These are phyloP conservation scores for Troides helena DNA, from an alignment of 2,888 invertebrate species.

Conservation along the genomic window DNA sequence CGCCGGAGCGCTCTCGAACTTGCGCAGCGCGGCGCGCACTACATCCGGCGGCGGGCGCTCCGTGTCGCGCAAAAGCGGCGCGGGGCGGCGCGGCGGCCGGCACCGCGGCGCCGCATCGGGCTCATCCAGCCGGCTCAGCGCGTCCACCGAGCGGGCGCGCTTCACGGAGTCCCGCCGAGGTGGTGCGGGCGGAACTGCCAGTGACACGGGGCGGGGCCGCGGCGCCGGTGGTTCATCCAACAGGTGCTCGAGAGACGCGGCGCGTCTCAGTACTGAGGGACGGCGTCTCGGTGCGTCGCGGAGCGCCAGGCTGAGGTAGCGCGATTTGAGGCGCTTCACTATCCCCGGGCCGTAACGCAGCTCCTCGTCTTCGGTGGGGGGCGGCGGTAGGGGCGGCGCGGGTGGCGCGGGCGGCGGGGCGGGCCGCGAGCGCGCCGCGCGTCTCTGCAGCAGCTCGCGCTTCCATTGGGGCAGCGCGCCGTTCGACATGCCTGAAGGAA, in stretches of 20 bases:
- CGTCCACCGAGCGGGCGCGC: slow-evolving; percentile 92
- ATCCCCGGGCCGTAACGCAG: slow-evolving; percentile 95
- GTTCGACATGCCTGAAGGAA: slow-evolving; percentile 63
- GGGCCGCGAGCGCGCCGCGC: slow-evolving; percentile 71
- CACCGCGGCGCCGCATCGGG: slow-evolving; percentile 51
- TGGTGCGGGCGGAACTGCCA: slow-evolving; percentile 48
- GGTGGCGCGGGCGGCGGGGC: slow-evolving; percentile 44
- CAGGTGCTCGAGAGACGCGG: slow-evolving; percentile 91
- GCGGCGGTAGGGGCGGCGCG: slow-evolving; percentile 53
- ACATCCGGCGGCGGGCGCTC: slow-evolving; percentile 94
- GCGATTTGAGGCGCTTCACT: slow-evolving; percentile 91
- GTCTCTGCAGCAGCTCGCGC: slow-evolving; percentile 88
- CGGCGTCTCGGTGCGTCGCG: slow-evolving; percentile 86
- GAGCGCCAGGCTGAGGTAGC: slow-evolving; percentile 91
- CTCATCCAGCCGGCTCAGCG: slow-evolving; percentile 84
- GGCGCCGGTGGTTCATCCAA: slow-evolving; percentile 82
- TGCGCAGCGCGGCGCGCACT: slow-evolving; percentile 90
- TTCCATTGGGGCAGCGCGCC: slow-evolving; percentile 88
- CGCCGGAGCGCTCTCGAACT: slow-evolving; percentile 87
- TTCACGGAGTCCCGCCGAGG: slow-evolving; percentile 84
- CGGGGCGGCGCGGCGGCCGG: slow-evolving; percentile 72
- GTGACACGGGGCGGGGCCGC: slow-evolving; percentile 54
- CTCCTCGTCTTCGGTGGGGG: slow-evolving; percentile 82
- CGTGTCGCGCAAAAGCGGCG: slow-evolving; percentile 84
- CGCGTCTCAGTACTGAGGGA: slow-evolving; percentile 87